Conservation (phyloP, 1,140 invertebrate species). For the Nasonia vitripennis region DNA sequence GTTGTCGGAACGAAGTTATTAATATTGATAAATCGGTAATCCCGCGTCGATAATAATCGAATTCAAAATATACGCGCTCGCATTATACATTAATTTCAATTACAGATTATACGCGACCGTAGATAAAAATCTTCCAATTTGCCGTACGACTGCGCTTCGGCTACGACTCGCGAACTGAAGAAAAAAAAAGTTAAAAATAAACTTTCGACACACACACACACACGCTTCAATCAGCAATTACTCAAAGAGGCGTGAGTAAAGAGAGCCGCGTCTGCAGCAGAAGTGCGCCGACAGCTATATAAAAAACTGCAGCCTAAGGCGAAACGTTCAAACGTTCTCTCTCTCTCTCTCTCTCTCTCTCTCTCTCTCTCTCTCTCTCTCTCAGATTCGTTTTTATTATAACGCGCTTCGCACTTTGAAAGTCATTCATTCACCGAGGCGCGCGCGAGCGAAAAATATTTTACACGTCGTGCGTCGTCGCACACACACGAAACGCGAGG, state of each 20-base stretch:
- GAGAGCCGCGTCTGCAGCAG: not conserved
- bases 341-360: not conserved
- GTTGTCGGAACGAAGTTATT: too few species aligned
- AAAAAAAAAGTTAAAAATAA: not conserved
- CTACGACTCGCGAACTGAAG: too few species aligned
- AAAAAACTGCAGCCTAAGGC: not conserved
- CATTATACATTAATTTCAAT: too few species aligned
- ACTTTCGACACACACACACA: not conserved
- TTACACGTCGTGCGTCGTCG: not conserved
- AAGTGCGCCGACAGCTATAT: not conserved
- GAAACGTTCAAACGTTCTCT: not conserved
- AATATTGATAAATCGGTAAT: too few species aligned
- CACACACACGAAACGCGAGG: too few species aligned
- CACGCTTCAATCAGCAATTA: slow-evolving; percentile 3
- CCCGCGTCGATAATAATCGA: too few species aligned
- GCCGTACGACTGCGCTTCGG: not conserved
- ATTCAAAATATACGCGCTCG: too few species aligned
- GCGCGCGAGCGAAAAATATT: not conserved
- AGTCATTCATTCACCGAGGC: not conserved
- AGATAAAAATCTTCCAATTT: too few species aligned
- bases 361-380: too few species aligned
- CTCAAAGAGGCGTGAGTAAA: not conserved
- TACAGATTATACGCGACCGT: too few species aligned
- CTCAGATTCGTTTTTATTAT: not conserved
- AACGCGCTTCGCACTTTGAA: not conserved